Evolutionary conservation across 2,888 invertebrate genomes (phyloP).

Genomic region (Pyrgus malvae): DNA sequence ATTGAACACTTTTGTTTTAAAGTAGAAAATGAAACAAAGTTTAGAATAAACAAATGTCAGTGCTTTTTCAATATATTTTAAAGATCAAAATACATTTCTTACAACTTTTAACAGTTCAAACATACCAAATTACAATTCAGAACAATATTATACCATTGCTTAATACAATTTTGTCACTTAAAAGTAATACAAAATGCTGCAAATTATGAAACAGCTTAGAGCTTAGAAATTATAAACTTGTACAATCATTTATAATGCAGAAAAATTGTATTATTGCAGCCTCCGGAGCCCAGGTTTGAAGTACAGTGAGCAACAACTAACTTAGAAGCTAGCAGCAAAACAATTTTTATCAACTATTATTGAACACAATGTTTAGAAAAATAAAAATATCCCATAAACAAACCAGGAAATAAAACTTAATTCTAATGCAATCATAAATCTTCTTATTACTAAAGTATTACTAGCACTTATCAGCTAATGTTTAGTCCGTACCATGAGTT

Average conservation of each 20-base stretch:
- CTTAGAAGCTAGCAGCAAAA: slow-evolving; percentile 44
- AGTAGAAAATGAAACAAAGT: slow-evolving; percentile 10
- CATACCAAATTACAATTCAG: slow-evolving; percentile 73
- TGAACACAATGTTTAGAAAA: slow-evolving; percentile 55
- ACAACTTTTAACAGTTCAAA: slow-evolving; percentile 76
- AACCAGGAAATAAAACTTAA: slow-evolving; percentile 70
- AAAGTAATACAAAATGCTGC: slow-evolving; percentile 64
- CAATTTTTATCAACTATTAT: slow-evolving; percentile 43
- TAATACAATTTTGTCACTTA: slow-evolving; percentile 56
- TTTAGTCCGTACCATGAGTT: slow-evolving; percentile 72
- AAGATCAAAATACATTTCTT: slow-evolving; percentile 80
- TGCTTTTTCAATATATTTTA: slow-evolving; percentile 74
- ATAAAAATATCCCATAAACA: slow-evolving; percentile 61
- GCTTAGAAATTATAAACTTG: slow-evolving; percentile 42
- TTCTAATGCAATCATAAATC: slow-evolving; percentile 75
- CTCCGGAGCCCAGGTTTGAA: slow-evolving; percentile 31
- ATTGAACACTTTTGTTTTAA: no score
- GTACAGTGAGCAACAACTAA: slow-evolving; percentile 5
- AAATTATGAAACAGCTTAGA: slow-evolving; percentile 64
- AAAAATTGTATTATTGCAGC: slow-evolving; percentile 52
- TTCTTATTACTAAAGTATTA: slow-evolving; percentile 68
- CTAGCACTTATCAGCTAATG: slow-evolving; percentile 68
- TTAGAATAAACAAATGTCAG: slow-evolving; percentile 46
- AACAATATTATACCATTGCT: slow-evolving; percentile 56
- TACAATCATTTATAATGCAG: slow-evolving; percentile 42